phyloP scores from a whole-genome alignment of 2,113 vertebrate species.

The Lathamus discolor region DNA sequence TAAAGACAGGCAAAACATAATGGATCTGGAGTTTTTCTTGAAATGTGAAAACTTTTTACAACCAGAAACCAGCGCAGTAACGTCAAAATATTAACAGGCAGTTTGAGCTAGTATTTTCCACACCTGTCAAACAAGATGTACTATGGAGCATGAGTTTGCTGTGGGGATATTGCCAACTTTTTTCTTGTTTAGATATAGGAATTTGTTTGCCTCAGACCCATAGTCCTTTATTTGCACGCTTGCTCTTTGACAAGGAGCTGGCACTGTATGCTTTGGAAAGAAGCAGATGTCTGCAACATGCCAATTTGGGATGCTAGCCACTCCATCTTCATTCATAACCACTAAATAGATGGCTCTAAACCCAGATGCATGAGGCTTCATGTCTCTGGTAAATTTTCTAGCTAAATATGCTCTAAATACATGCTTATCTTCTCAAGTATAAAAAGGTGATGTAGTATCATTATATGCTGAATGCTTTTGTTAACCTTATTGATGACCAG shows the following conservation, averaged over 20 bases:
- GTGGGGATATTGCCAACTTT: accelerated
- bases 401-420: neutral
- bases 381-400: neutral
- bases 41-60: neutral
- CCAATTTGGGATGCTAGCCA: neutral
- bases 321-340: neutral
- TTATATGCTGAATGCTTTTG: neutral
- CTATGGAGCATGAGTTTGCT: neutral
- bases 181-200: neutral
- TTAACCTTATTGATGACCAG: neutral
- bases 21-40: neutral
- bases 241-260: neutral
- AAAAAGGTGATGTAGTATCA: neutral
- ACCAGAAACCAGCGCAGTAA: neutral
- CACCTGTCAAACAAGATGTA: neutral
- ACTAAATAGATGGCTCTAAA: neutral
- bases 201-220: neutral
- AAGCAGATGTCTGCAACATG: neutral
- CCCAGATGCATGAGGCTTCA: neutral
- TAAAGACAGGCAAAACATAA: neutral
- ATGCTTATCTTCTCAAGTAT: neutral
- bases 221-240: neutral
- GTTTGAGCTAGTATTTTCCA: neutral
- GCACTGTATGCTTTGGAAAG: neutral
- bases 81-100: neutral